Evolutionary conservation across 2,113 vertebrate species (phyloP).

Genomic region (Lipotes vexillifer): DNA sequence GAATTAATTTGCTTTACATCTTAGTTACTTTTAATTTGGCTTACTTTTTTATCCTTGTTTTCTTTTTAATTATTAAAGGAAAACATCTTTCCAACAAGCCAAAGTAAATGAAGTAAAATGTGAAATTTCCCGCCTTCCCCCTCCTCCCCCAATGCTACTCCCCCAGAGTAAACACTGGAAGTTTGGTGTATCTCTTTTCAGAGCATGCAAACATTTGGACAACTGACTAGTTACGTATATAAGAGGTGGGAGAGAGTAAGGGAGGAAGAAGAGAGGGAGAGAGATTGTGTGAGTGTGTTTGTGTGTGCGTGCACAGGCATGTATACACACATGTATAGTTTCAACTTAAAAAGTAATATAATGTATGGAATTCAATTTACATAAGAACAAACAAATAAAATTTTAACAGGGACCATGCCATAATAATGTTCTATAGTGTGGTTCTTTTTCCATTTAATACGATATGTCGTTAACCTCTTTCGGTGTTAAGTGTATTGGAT

Average conservation of each 20-base stretch:
- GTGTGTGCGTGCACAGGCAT: neutral
- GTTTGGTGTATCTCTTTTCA: neutral
- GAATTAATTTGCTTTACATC: neutral
- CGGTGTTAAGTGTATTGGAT: neutral
- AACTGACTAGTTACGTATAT: neutral
- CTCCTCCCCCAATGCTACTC: neutral
- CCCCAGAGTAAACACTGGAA: neutral
- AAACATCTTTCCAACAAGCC: neutral
- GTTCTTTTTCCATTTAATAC: neutral
- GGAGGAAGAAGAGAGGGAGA: neutral
- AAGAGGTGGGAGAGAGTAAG: neutral
- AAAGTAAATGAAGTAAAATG: neutral
- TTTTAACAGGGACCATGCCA: neutral
- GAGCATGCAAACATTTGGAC: neutral
- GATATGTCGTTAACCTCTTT: neutral
- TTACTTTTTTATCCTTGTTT: slow-evolving; percentile 5
- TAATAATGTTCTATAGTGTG: neutral
- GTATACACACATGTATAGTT: neutral
- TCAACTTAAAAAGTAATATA: neutral
- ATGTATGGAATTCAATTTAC: neutral
- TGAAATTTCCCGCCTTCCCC: neutral
- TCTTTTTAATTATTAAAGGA: slow-evolving; percentile 48
- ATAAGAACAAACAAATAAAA: neutral
- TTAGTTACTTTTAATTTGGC: neutral
- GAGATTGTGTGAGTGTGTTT: neutral